phyloP scores from a whole-genome alignment of 2,888 invertebrate genomes.

The Scelioninae gen. 1 region DNA sequence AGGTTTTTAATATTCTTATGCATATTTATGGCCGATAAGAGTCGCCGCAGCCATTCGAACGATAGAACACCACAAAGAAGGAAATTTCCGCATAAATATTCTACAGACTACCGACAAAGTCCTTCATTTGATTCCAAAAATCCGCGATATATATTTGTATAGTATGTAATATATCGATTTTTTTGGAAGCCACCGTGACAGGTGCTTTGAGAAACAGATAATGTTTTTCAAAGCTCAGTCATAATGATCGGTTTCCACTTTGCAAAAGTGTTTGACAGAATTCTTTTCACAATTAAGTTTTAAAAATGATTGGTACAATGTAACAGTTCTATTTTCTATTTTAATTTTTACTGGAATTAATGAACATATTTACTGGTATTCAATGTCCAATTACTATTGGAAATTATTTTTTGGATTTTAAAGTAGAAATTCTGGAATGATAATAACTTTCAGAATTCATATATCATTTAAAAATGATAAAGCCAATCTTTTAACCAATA shows the following conservation, averaged over 20 bases:
- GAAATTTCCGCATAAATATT: slow-evolving; percentile 63
- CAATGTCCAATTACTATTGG: too few species aligned
- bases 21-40: slow-evolving; percentile 64
- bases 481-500: too few species aligned
- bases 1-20: slow-evolving; percentile 66
- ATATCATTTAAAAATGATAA: too few species aligned
- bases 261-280: slow-evolving; percentile 35
- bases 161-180: slow-evolving; percentile 16
- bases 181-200: not conserved
- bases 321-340: too few species aligned
- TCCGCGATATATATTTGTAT: slow-evolving; percentile 36
- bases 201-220: not conserved
- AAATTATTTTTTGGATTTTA: not conserved
- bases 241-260: slow-evolving; percentile 2
- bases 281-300: not conserved
- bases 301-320: too few species aligned
- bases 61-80: slow-evolving; percentile 51
- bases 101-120: slow-evolving; percentile 49
- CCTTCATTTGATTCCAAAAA: slow-evolving; percentile 51
- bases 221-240: not conserved
- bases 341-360: too few species aligned
- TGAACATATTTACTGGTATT: not conserved
- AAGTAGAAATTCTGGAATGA: too few species aligned
- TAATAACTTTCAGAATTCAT: too few species aligned
- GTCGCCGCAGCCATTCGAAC: slow-evolving; percentile 58